A percentile compares a stretch with the other conserved stretches of the same genome.
Evolutionary conservation across 2,888 invertebrate genomes (phyloP).

Genomic region (Luperina nickerlii): DNA sequence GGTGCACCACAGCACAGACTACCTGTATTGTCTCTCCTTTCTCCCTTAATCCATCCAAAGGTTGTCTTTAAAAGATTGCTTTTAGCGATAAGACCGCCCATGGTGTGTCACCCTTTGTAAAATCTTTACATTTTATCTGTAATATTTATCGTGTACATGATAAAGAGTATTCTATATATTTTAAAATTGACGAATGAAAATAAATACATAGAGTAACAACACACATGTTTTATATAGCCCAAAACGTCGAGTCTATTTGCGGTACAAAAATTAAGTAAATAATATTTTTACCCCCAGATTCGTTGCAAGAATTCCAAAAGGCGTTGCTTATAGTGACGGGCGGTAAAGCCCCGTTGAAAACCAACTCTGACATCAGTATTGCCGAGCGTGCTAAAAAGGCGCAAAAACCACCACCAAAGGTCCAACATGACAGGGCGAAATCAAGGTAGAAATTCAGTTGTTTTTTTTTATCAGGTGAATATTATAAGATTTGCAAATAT

Average conservation of each 20-base stretch:
- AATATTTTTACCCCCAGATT: conserved; percentile 80
- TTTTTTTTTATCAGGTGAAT: not conserved
- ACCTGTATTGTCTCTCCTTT: no score
- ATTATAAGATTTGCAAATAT: not conserved
- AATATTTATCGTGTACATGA: no score
- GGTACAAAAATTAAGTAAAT: not conserved
- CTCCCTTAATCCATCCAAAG: no score
- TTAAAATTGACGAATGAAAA: no score
- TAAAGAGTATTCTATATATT: no score
- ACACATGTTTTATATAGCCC: not conserved
- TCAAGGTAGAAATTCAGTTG: conserved; percentile 76
- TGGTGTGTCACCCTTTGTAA: no score
- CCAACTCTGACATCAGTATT: conserved; percentile 74
- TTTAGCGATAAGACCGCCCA: no score
- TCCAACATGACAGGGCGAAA: conserved; percentile 90
- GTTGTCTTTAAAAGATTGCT: no score
- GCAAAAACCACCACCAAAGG: conserved; percentile 80
- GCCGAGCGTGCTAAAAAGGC: conserved; percentile 77
- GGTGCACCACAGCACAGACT: no score
- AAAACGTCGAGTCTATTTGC: not conserved
- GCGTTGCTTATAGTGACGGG: conserved; percentile 79
- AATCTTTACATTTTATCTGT: no score
- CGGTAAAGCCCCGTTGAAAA: conserved; percentile 72
- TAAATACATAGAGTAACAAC: no score
- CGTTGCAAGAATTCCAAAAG: conserved; percentile 88